Evolutionary conservation across 2,113 vertebrate genomes (phyloP), one percentile per base, ranked within the genome.

Genomic region (Bucco capensis): DNA sequence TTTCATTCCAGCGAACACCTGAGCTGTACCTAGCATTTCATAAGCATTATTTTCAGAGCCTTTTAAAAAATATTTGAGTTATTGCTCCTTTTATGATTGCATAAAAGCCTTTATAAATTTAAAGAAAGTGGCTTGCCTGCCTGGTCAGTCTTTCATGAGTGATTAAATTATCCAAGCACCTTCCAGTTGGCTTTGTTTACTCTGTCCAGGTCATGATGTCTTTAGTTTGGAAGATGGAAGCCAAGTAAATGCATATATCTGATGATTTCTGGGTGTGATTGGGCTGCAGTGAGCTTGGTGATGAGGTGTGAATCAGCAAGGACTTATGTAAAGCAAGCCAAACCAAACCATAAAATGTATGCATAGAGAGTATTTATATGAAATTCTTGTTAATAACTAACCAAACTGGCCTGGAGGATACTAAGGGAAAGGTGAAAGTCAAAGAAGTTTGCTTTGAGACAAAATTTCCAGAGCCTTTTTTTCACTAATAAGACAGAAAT

Each of bases 91-190:
- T 97, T 97, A 97, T 96, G 92, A 71, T 96, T 96, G 92, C 88
- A 94, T 97, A 97, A 98, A 97, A 96, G 70, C 76, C 92, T 96
- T 96, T 98, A 96, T 97, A 97, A 97, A 97, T 97, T 93, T 97
- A 86, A 67, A 74, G 72, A 84, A 96, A 96, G 92, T 60, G 8
- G 64, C 77, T 95, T 91, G 42, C 18, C 62, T 92, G 84, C 47
- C 88, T 74, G 72, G 28, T 37, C 92, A 94, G 15, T 95, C 75
- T 12, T 94, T 81, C 50, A 47, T 4, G 24, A 89, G 84, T 84
- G 72, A 84, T 94, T 97, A 96, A 97, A 97, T 96, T 97, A 96
- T 96, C 97, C 83, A 97, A 92, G 56, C 30, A 69, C 37, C 33
- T 96, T 96, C 88, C 89, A 92, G 81, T 89, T 96, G 92, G 66